phyloP scores from a whole-genome alignment of 2,888 invertebrate genomes.

The Trileptium ribeirensis region DNA sequence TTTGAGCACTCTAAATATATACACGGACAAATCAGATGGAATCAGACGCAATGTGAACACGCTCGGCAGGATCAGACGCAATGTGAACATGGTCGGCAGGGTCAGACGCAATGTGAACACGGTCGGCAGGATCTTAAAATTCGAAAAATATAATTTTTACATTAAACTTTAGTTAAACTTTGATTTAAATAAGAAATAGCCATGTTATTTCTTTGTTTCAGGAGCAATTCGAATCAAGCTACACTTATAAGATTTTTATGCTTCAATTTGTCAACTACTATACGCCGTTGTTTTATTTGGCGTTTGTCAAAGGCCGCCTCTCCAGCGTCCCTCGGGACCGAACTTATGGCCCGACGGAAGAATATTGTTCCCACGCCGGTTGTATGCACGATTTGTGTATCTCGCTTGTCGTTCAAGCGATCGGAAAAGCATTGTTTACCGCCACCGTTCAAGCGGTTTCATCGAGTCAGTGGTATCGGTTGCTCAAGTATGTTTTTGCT shows the following conservation, averaged over 20 bases:
- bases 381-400: not conserved
- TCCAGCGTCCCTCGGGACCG: not conserved
- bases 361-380: not conserved
- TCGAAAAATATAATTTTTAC: too few relatives aligned
- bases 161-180: too few relatives aligned
- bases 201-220: too few relatives aligned
- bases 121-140: too few relatives aligned
- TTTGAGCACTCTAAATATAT: too few relatives aligned
- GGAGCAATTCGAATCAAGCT: conserved; percentile 83
- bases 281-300: conserved; percentile 91
- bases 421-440: not conserved
- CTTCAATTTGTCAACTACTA: conserved; percentile 91
- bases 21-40: too few relatives aligned
- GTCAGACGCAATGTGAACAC: too few relatives aligned
- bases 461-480: not conserved
- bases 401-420: not conserved
- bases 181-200: too few relatives aligned
- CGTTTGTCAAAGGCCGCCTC: conserved; percentile 63
- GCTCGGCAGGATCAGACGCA: too few relatives aligned
- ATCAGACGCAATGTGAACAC: too few relatives aligned
- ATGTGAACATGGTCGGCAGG: too few relatives aligned
- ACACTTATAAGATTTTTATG: conserved; percentile 79
- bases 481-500: not conserved
- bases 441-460: not conserved
- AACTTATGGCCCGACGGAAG: not conserved